Base-by-base conservation (phyloP, 2,888 invertebrate genomes). In the Hermodice carunculata region DNA sequence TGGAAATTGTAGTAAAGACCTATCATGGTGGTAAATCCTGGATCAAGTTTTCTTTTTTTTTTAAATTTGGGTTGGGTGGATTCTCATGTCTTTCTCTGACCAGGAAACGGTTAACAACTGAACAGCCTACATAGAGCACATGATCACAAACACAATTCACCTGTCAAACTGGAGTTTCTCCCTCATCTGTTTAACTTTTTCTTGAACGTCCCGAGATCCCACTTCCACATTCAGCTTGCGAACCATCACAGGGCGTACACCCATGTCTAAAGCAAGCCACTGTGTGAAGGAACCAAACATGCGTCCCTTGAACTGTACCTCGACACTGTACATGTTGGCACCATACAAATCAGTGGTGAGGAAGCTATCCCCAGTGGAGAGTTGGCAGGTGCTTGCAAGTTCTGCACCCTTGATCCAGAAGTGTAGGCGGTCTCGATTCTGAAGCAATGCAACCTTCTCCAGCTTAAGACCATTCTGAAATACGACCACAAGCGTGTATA, bases 251-350 rank as follows among this genome's bases (percentile, higher is more conserved):
- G 83, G 83, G 8, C 74, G 68, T 1, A 40, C 43, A 28, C 81
- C 81, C 67, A 84, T 83, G 73, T 84, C 83, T 71, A 84, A 81
- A n/a, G 79, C 70, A 22, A 84, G 72, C 79, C 81, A 67, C 66
- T 73, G 73, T 40, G 67, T 78, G 70, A 83, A 84, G 17, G 82
- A 82, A 1, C 84, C 84, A 69, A 81, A 83, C 78, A 82, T 81
- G 26, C 78, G 77, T 5, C 76, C 76, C 5, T 63, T 69, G 61
- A 81, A 81, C 51, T 66, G 66, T n/a, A 81, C 73, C 17, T 52
- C 48, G 3, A 71, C 67, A 43, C 48, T 66, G 66, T 76, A 81
- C 37, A 64, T 2, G 67, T 43, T 54, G 6, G 44, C 31, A 11
- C 40, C 6, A 34, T 17, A 53, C 14, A 4, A 6, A 3, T 62